These are phyloP conservation scores for Nephotettix cincticeps DNA, from an alignment of 1,140 invertebrate genomes.

Conservation along the genomic window DNA sequence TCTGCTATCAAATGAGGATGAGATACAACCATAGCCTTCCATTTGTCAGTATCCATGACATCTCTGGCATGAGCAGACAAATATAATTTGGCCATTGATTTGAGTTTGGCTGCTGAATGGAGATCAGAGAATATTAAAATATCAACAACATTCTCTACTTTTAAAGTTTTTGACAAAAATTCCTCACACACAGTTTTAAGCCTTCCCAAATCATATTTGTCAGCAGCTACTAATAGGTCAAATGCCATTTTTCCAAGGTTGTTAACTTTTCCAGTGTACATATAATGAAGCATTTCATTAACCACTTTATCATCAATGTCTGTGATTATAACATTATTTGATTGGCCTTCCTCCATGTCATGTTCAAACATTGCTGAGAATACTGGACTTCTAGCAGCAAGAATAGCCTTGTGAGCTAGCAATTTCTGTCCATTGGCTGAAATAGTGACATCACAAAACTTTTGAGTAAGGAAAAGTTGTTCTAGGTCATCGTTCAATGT, in stretches of 20 bases:
- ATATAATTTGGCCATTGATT: too few species aligned
- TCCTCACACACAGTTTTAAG: conserved; percentile 99
- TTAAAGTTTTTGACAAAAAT: neutral
- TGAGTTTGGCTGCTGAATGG: too few species aligned
- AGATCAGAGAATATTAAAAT: too few species aligned
- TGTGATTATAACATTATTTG: conserved; percentile 95
- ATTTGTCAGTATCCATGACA: too few species aligned
- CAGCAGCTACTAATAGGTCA: conserved; percentile 93
- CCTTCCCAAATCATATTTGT: conserved; percentile 96
- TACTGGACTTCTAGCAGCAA: conserved; percentile 93
- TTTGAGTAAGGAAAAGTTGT: conserved; percentile 90
- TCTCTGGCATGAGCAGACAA: too few species aligned
- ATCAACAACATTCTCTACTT: conserved; percentile 1
- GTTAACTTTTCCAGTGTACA: conserved; percentile 94
- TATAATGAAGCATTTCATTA: conserved; percentile 97
- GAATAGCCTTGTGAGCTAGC: conserved; percentile 95
- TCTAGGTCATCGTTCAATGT: conserved; percentile 93
- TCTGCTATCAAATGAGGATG: too few species aligned
- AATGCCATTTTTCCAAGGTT: conserved; percentile 98
- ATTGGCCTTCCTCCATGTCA: conserved; percentile 96
- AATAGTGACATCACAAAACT: conserved; percentile 95
- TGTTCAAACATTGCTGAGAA: conserved; percentile 99
- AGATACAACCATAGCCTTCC: too few species aligned
- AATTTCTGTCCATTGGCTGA: conserved; percentile 90
- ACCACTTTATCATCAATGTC: conserved; percentile 97